These are phyloP conservation scores for Paramormyrops kingsleyae DNA, from an alignment of 2,113 vertebrate genomes.

Conservation along the genomic window DNA sequence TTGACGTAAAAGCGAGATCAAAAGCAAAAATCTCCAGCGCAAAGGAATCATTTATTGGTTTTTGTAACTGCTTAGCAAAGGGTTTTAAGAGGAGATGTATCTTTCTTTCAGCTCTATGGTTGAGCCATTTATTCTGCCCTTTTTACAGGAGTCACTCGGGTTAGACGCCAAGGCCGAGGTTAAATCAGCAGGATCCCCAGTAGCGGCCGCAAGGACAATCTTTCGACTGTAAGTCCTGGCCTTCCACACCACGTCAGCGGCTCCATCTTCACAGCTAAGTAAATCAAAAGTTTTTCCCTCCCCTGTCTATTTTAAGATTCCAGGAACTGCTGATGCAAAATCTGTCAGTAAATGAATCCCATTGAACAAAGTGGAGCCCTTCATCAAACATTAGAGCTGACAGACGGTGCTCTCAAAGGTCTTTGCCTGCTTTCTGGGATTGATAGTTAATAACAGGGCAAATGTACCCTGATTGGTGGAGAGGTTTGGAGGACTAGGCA, in stretches of 20 bases:
- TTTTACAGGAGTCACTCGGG: not conserved
- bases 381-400: not conserved
- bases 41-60: not conserved
- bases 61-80: not conserved
- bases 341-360: not conserved
- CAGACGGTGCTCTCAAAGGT: not conserved
- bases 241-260: too few species aligned
- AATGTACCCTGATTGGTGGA: not conserved
- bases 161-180: not conserved
- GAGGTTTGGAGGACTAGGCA: not conserved
- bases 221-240: not conserved
- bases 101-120: not conserved
- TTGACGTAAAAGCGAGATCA: not conserved
- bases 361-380: not conserved
- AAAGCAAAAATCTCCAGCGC: not conserved
- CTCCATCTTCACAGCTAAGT: not conserved
- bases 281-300: not conserved
- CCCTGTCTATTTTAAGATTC: not conserved
- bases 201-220: not conserved
- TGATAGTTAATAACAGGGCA: not conserved
- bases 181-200: not conserved
- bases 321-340: not conserved
- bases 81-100: not conserved
- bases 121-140: not conserved
- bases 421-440: not conserved